Evolutionary conservation across 2,113 vertebrate genomes (phyloP).

Genomic region (Trogon surrucura): DNA sequence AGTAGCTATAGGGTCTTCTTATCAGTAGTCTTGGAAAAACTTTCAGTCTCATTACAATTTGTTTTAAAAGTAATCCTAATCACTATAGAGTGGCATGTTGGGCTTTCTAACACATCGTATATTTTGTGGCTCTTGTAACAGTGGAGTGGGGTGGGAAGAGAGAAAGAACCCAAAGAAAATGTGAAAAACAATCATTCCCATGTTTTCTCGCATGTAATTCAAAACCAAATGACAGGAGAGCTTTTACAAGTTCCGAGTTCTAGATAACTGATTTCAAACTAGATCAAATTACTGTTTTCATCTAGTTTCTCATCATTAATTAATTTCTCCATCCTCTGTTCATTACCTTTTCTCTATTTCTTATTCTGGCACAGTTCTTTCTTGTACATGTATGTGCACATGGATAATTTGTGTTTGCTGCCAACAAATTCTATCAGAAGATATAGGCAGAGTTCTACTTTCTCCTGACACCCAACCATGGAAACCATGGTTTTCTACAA

Average conservation of each 20-base stretch:
- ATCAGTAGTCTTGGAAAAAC: neutral
- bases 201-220: neutral
- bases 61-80: neutral
- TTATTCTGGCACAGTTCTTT: neutral
- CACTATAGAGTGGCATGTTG: neutral
- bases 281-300: neutral
- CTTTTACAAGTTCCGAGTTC: neutral
- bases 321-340: neutral
- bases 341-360: neutral
- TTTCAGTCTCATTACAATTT: neutral
- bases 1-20: neutral
- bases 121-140: neutral
- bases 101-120: neutral
- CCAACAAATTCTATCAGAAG: neutral
- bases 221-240: neutral
- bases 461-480: neutral
- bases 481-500: neutral
- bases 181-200: neutral
- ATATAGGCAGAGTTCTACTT: neutral
- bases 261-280: neutral
- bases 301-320: neutral
- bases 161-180: neutral
- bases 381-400: neutral
- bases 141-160: neutral
- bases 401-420: neutral